A percentile compares a stretch with the other conserved stretches of the same genome.
Conservation (phyloP, 2,888 invertebrate genomes). For the Drosophila suboccidentalis region DNA sequence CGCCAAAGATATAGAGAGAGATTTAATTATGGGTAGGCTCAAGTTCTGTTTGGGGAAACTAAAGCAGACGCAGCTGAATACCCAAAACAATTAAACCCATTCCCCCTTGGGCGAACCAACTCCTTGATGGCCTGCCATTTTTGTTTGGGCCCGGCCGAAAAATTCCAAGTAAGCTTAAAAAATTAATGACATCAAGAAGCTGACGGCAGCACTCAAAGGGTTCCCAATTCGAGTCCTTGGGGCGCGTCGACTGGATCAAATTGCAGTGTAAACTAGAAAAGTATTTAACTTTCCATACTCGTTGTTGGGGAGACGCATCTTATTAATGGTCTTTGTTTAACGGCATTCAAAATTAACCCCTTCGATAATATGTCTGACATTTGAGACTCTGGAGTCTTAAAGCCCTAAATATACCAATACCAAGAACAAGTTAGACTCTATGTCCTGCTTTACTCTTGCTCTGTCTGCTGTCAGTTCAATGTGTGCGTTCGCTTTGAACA, state of each 20-base stretch:
- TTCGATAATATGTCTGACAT: slow-evolving; percentile 23
- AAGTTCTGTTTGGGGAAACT: slow-evolving; percentile 43
- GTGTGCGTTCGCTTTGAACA: slow-evolving; percentile 45
- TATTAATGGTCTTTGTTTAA: slow-evolving; percentile 77
- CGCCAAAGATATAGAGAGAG: slow-evolving; percentile 11
- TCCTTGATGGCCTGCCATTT: slow-evolving; percentile 81
- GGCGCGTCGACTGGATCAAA: slow-evolving; percentile 62
- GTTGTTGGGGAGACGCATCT: slow-evolving; percentile 57
- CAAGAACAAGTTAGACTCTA: background rate
- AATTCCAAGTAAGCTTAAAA: slow-evolving; percentile 80
- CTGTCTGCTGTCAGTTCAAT: background rate
- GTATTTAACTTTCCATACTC: slow-evolving; percentile 45
- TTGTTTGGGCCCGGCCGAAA: slow-evolving; percentile 53
- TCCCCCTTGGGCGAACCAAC: slow-evolving; percentile 51
- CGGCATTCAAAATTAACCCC: slow-evolving; percentile 43
- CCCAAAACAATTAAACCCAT: slow-evolving; percentile 82
- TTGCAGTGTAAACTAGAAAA: slow-evolving; percentile 75
- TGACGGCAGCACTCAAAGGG: slow-evolving; percentile 43
- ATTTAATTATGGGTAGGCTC: slow-evolving; percentile 80
- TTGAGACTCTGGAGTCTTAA: slow-evolving; percentile 18
- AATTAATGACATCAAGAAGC: slow-evolving; percentile 83
- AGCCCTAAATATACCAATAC: slow-evolving; percentile 11
- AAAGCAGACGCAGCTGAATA: slow-evolving; percentile 48
- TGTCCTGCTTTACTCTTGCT: background rate
- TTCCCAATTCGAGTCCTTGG: slow-evolving; percentile 52